A percentile compares a stretch with the other conserved stretches of the same genome.
These are phyloP conservation scores for Amphiura filiformis DNA, from an alignment of 35 echinoderm and acorn worm species.

Conservation along the genomic window DNA sequence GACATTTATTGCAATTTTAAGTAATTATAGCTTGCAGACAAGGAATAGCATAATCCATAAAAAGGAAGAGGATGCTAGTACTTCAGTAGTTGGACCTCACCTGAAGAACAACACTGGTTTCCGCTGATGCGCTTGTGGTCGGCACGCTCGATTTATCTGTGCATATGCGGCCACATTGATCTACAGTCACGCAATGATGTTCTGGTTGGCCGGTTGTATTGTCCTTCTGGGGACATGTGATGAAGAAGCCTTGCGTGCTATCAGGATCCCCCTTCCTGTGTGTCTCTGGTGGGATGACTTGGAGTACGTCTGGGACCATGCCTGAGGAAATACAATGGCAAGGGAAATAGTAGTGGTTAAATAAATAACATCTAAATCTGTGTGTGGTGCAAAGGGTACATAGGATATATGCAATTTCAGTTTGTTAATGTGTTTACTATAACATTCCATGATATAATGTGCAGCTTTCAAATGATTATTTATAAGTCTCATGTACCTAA, in stretches of 20 bases:
- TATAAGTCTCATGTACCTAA: too few species aligned
- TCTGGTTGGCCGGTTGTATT: background rate
- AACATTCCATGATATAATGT: too few species aligned
- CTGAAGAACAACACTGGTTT: conserved; percentile 4
- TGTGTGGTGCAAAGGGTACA: too few species aligned
- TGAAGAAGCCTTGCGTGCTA: background rate
- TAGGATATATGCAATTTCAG: too few species aligned
- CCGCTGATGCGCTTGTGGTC: background rate
- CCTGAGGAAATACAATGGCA: background rate
- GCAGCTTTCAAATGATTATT: too few species aligned
- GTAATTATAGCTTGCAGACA: background rate
- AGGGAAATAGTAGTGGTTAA: too few species aligned
- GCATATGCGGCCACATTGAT: background rate
- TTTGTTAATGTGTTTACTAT: too few species aligned
- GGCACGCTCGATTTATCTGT: background rate
- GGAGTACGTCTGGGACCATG: background rate
- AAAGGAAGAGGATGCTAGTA: background rate
- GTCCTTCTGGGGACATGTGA: background rate
- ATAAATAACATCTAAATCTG: too few species aligned
- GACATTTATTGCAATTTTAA: background rate
- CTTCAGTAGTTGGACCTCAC: background rate
- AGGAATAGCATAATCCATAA: background rate
- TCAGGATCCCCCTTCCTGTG: background rate
- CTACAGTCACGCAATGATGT: background rate
- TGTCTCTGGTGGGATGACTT: conserved; percentile 9